Conservation (phyloP, 2,113 vertebrate species). For the Phyllostomus hastatus region DNA sequence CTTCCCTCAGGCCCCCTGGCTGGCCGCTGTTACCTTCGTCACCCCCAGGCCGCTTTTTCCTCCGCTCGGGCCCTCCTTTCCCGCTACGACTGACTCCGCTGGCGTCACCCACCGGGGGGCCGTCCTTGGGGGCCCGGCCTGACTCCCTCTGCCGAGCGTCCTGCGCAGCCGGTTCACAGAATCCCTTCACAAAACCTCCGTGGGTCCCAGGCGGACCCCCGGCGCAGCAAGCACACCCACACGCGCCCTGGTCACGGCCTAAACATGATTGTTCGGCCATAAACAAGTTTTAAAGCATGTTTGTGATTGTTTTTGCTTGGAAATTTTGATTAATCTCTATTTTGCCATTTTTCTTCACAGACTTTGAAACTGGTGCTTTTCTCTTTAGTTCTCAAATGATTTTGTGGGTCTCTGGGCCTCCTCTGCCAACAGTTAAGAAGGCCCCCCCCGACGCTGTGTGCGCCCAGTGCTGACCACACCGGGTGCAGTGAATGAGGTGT, state of each 20-base stretch:
- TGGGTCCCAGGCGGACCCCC: neutral
- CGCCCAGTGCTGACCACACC: accelerated
- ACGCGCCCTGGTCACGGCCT: neutral
- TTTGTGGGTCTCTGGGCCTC: neutral
- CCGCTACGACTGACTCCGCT: neutral
- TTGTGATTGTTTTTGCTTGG: neutral
- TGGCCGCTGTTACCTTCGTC: neutral
- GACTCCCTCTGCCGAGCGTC: neutral
- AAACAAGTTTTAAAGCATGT: neutral
- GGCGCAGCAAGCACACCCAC: neutral
- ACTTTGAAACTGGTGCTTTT: neutral
- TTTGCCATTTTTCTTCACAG: neutral
- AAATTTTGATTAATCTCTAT: neutral
- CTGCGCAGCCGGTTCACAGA: neutral
- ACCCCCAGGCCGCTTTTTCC: neutral
- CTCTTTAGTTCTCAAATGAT: neutral
- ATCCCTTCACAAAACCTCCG: neutral
- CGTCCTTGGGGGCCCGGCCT: neutral
- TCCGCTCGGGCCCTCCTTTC: neutral
- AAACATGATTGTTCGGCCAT: neutral
- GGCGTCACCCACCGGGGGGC: neutral
- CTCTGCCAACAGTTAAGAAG: neutral
- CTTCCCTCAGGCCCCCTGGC: neutral
- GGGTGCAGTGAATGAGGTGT: neutral
- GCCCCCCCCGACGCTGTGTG: too few species aligned